Conservation (phyloP, 30 jellyfish, hydroid and myxozoan species). For the Turritopsis dohrnii region DNA sequence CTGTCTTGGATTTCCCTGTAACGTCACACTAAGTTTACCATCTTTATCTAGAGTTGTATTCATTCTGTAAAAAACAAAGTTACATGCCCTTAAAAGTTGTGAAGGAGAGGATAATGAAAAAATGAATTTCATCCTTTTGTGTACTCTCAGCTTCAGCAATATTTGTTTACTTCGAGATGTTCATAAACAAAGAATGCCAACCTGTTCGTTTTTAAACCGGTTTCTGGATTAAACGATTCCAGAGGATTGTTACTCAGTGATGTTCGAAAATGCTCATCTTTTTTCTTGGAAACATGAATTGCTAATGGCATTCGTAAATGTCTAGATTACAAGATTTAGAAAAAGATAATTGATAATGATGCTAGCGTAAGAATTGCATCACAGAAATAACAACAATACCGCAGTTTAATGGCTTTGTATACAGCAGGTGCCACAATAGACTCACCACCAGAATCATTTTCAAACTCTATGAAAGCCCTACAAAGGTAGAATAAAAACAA, state of each 20-base stretch:
- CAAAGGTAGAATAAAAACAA: background rate
- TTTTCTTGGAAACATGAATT: constrained; percentile 55
- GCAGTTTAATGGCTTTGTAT: constrained; percentile 80
- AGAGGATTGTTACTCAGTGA: constrained; percentile 18
- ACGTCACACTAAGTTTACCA: constrained; percentile 11
- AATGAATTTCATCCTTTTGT: no score
- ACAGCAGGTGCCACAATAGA: constrained; percentile 74
- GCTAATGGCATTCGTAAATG: constrained; percentile 64
- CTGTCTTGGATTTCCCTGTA: constrained; percentile 30
- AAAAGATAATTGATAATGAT: background rate
- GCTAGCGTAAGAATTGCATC: background rate
- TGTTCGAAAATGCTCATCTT: constrained; percentile 45
- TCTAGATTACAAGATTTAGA: constrained; percentile 26
- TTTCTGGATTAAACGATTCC: constrained; percentile 29
- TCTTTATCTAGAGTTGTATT: constrained; percentile 13
- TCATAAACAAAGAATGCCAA: background rate
- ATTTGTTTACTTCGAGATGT: no score
- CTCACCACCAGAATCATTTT: constrained; percentile 35
- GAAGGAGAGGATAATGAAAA: no score
- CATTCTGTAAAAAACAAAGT: constrained; percentile 5
- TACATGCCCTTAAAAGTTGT: background rate
- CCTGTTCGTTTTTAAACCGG: constrained; percentile 59
- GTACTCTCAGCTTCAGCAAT: no score
- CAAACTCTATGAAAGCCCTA: constrained; percentile 91
- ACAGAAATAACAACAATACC: constrained; percentile 31